Percentiles rank a stretch among this genome's conserved stretches.
phyloP scores from a whole-genome alignment of 2,888 invertebrate species.

The Fragum fragum region DNA sequence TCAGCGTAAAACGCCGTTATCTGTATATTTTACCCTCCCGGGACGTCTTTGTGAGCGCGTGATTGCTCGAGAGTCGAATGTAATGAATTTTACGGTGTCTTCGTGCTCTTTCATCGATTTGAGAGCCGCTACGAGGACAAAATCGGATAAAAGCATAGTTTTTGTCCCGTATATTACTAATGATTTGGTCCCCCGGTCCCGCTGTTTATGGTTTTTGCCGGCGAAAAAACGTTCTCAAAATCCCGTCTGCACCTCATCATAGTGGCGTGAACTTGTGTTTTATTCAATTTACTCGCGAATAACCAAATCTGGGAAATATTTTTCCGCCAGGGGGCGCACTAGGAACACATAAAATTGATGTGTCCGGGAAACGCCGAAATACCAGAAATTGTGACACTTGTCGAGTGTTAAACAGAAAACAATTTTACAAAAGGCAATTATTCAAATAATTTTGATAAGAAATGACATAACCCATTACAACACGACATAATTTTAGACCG shows the following conservation, averaged over 20 bases:
- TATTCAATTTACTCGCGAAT: slow-evolving; percentile 68
- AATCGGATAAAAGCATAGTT: slow-evolving; percentile 64
- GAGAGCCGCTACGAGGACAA: slow-evolving; percentile 51
- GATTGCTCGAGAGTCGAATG: slow-evolving; percentile 50
- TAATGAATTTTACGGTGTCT: slow-evolving; percentile 50
- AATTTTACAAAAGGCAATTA: no score
- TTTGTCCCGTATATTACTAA: slow-evolving; percentile 68
- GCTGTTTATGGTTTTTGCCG: slow-evolving; percentile 55
- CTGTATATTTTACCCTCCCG: slow-evolving; percentile 38
- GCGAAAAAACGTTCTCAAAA: slow-evolving; percentile 45
- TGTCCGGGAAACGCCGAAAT: slow-evolving; percentile 23
- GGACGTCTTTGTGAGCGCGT: slow-evolving; percentile 42
- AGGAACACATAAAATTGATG: slow-evolving; percentile 30
- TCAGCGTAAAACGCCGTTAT: slow-evolving; percentile 39
- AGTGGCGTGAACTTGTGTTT: slow-evolving; percentile 63
- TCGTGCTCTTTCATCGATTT: slow-evolving; percentile 62
- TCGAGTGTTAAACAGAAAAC: background rate
- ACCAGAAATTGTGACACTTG: slow-evolving; percentile 14
- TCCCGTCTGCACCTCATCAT: slow-evolving; percentile 66
- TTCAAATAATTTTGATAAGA: no score
- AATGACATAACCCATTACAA: no score
- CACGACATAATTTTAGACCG: no score
- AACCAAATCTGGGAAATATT: slow-evolving; percentile 62
- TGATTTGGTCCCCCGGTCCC: slow-evolving; percentile 67
- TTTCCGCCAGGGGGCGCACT: slow-evolving; percentile 33